phyloP scores from a whole-genome alignment of 92 coral and sea anemone species.

The Epizoanthus rinbou region DNA sequence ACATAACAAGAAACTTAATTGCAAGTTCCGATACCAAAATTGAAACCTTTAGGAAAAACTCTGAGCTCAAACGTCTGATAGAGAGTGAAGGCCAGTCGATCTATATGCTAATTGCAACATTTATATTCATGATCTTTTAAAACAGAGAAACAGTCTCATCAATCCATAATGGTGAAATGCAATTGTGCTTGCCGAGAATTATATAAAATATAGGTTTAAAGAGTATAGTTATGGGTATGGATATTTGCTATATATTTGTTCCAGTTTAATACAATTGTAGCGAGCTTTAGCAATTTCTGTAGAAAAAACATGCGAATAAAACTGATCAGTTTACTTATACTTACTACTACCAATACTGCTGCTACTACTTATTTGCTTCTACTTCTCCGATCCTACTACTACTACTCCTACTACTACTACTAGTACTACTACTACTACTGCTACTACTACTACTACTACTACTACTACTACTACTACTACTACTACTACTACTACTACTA shows the following conservation, averaged over 20 bases:
- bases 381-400: too few relatives aligned
- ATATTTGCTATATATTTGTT: not conserved
- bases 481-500: too few relatives aligned
- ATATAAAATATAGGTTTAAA: not conserved
- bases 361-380: too few relatives aligned
- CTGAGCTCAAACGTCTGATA: constrained; percentile 11
- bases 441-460: too few relatives aligned
- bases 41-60: not conserved
- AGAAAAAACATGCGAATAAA: constrained; percentile 3
- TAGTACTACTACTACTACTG: too few relatives aligned
- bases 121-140: not conserved
- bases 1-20: not conserved
- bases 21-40: constrained; percentile 3
- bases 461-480: too few relatives aligned
- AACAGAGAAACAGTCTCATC: not conserved
- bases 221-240: not conserved
- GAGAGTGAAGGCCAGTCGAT: constrained; percentile 4
- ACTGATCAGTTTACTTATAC: not conserved
- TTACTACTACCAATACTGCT: too few relatives aligned
- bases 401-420: too few relatives aligned
- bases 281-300: not conserved
- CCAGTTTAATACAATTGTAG: not conserved
- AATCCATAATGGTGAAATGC: not conserved
- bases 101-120: not conserved
- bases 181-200: not conserved